A percentile compares a stretch with the other conserved stretches of the same genome.
Evolutionary conservation across 2,113 vertebrate genomes (phyloP).

Genomic region (Entomyzon cyanotis): DNA sequence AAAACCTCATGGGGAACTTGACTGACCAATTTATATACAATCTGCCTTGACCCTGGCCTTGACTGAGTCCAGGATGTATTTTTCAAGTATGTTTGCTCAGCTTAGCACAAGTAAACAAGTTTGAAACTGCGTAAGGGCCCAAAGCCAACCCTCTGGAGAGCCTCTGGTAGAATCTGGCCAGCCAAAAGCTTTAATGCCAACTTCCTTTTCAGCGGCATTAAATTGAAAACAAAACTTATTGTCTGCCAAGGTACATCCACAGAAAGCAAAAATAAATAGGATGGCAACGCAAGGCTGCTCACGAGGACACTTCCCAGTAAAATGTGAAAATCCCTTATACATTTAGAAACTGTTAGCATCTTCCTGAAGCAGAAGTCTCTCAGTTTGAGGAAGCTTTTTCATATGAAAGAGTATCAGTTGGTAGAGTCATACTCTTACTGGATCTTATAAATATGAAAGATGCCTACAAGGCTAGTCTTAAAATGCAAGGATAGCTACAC

Average conservation of each 20-base stretch:
- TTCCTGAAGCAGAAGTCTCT: not conserved
- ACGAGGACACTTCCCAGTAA: fast-evolving
- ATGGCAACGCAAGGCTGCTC: not conserved
- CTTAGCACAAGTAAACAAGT: not conserved
- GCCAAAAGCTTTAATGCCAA: not conserved
- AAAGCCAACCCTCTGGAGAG: not conserved
- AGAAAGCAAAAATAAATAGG: not conserved
- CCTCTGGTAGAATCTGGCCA: not conserved
- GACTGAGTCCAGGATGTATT: not conserved
- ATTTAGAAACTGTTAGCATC: not conserved
- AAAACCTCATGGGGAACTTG: not conserved
- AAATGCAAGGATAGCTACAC: not conserved
- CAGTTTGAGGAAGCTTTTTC: not conserved
- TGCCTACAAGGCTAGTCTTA: not conserved
- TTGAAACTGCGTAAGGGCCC: not conserved
- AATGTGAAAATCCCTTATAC: not conserved
- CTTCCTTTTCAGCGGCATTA: not conserved
- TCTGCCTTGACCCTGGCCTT: not conserved
- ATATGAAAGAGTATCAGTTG: not conserved
- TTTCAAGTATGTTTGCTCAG: not conserved
- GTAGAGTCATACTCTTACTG: not conserved
- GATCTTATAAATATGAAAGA: not conserved
- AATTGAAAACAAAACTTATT: not conserved
- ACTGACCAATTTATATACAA: not conserved
- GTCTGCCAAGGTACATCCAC: not conserved